Evolutionary conservation across 2,113 vertebrate species (phyloP), one percentile per base, ranked within the genome.

Genomic region (Pelobates fuscus): DNA sequence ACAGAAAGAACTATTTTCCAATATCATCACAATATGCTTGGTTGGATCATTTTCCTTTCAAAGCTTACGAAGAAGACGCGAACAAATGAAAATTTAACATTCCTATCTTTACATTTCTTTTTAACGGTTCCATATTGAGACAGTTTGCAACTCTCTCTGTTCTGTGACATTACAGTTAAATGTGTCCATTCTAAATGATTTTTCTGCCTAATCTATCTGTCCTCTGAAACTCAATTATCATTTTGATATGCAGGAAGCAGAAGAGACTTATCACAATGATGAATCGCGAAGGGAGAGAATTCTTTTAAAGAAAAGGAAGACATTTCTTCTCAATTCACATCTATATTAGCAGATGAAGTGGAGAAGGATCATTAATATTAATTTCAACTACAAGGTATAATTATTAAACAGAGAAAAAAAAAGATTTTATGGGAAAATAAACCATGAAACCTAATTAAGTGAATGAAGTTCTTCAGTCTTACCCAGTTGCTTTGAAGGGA

Each of bases 221-320:
- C 71, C 71, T 75, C 63, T 59, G 54, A 44, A 67, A 75, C 71
- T 59, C 71, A 75, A 75, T 75, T 75, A 75, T 29, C 49, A 26
- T 24, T 67, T 46, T 75, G 71, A 75, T 75, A 66, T 75, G 71
- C 63, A 67, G 71, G 62, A 67, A 75, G 71, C 52, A 43, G 43
- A 32, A 67, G 37, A 67, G 63, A 75, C 72, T 75, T 44, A 75
- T 75, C 72, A 59, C 62, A 12, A 20, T 67, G 72, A 75, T 67
- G 63, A 67, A 75, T 75, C 32, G 18, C 49, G 26, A 20, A 59
- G 52, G 24, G 54, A 17, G 62, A 20, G 18, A 32, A 67, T 29
- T 66, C 72, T 57, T 55, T 27, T 49, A 32, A 49, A 67, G 23
- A 27, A 2, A 75, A 75, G 57, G 21, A 24, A 43, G 72, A 75